Evolutionary conservation across 2,797 vertebrate genomes (phyloP).

Genomic region (Microhierax caerulescens): DNA sequence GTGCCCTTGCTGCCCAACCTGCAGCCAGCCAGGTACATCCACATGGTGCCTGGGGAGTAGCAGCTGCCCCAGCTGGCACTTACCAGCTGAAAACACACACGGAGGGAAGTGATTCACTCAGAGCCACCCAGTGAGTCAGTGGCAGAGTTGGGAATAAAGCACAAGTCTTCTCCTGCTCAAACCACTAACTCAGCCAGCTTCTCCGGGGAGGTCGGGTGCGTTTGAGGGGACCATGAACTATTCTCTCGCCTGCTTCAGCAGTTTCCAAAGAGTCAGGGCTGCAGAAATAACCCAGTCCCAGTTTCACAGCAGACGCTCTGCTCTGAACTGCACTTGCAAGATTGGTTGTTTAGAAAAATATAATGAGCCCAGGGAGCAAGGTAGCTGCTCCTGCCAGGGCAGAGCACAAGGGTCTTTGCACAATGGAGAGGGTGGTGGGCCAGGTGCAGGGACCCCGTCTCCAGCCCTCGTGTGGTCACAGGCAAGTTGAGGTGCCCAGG

Average conservation of each 20-base stretch:
- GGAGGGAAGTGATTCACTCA: not conserved
- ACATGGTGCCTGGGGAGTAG: not conserved
- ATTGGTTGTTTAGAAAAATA: not conserved
- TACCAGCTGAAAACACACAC: not conserved
- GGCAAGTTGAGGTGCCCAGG: not conserved
- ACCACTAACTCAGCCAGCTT: not conserved
- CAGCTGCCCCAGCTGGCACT: not conserved
- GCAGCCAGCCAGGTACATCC: not conserved
- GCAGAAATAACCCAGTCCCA: not conserved
- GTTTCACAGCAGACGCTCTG: not conserved
- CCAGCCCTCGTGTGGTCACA: not conserved
- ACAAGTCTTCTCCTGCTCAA: slow-evolving; percentile 20
- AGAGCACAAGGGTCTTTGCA: not conserved
- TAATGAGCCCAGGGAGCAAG: not conserved
- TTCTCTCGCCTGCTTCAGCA: slow-evolving; percentile 1
- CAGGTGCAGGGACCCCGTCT: not conserved
- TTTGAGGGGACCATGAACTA: not conserved
- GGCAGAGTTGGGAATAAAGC: slow-evolving; percentile 20
- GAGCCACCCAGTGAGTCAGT: not conserved
- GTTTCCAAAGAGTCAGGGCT: not conserved
- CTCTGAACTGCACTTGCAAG: not conserved
- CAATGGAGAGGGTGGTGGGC: not conserved
- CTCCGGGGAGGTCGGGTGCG: not conserved
- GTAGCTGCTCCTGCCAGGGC: not conserved
- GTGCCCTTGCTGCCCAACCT: not conserved